Conservation (phyloP, 2,113 vertebrate species). For the Poeciliopsis prolifica region DNA sequence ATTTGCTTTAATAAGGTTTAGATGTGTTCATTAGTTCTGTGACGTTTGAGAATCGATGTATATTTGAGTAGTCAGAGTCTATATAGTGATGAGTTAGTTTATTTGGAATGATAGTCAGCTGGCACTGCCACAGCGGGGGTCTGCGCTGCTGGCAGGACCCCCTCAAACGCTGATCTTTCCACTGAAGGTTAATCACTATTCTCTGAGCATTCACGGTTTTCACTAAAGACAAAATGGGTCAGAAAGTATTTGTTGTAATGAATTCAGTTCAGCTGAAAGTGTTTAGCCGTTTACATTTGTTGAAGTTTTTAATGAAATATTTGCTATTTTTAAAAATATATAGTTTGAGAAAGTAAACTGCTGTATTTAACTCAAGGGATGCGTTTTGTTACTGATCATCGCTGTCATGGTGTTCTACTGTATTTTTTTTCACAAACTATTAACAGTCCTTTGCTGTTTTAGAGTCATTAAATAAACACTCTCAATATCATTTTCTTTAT, state of each 20-base stretch:
- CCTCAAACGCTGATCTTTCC: conserved; percentile 75
- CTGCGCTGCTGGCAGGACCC: conserved; percentile 59
- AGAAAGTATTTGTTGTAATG: too few relatives aligned
- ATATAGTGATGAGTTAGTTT: conserved; percentile 26
- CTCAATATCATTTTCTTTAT: not conserved
- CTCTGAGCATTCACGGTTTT: conserved; percentile 50
- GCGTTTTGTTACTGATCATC: not conserved
- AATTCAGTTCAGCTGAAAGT: too few relatives aligned
- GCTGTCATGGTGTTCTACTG: not conserved
- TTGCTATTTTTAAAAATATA: not conserved
- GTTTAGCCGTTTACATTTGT: not conserved
- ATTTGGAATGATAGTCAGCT: conserved; percentile 56
- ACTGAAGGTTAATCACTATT: conserved; percentile 79
- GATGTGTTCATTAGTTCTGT: not conserved
- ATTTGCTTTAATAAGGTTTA: not conserved
- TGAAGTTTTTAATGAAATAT: not conserved
- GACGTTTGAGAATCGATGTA: not conserved
- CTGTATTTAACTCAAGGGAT: not conserved
- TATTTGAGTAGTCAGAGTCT: conserved; percentile 6
- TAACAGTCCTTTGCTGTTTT: not conserved
- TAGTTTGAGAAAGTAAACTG: not conserved
- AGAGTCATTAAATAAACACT: not conserved
- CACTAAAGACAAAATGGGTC: not conserved
- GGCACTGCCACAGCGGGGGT: conserved; percentile 61
- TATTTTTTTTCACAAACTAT: not conserved